Evolutionary conservation across 1,140 invertebrate species (phyloP).

Genomic region (Nephila pilipes): DNA sequence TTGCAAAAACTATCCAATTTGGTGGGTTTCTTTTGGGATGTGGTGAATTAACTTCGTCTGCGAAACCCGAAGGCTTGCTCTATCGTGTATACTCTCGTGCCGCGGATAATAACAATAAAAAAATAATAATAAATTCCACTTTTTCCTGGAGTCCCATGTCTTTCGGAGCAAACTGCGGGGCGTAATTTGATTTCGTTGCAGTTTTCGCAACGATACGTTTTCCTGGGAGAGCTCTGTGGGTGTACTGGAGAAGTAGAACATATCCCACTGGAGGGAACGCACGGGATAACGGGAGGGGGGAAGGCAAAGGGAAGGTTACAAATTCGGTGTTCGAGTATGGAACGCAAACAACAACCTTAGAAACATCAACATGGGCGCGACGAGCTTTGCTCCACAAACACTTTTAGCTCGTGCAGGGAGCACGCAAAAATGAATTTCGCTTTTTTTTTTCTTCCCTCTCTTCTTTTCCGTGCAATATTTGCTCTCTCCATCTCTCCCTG

Average conservation of each 20-base stretch:
- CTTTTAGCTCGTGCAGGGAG: constrained; percentile 62
- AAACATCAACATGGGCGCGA: constrained; percentile 71
- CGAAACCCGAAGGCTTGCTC: background rate
- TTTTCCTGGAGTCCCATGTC: background rate
- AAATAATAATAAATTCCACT: constrained; percentile 4
- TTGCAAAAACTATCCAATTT: constrained; percentile 33
- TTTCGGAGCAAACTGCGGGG: constrained; percentile 60
- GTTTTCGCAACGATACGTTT: constrained; percentile 70
- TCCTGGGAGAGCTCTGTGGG: background rate
- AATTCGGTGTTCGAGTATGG: constrained; percentile 73
- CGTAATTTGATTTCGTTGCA: constrained; percentile 74
- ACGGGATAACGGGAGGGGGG: background rate
- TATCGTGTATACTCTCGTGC: background rate
- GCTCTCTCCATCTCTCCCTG: constrained; percentile 19
- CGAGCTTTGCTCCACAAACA: constrained; percentile 73
- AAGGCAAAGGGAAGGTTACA: constrained; percentile 4
- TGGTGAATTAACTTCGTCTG: constrained; percentile 25
- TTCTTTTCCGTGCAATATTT: constrained; percentile 55
- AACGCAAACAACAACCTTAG: constrained; percentile 64
- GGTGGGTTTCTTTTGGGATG: constrained; percentile 30
- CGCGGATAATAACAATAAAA: constrained; percentile 49
- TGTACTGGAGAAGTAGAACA: background rate
- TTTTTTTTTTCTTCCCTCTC: constrained; percentile 32
- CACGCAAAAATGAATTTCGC: constrained; percentile 69
- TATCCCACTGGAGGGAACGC: background rate